phyloP scores from a whole-genome alignment of 2,113 vertebrate species.

The Haliaeetus leucogaster region DNA sequence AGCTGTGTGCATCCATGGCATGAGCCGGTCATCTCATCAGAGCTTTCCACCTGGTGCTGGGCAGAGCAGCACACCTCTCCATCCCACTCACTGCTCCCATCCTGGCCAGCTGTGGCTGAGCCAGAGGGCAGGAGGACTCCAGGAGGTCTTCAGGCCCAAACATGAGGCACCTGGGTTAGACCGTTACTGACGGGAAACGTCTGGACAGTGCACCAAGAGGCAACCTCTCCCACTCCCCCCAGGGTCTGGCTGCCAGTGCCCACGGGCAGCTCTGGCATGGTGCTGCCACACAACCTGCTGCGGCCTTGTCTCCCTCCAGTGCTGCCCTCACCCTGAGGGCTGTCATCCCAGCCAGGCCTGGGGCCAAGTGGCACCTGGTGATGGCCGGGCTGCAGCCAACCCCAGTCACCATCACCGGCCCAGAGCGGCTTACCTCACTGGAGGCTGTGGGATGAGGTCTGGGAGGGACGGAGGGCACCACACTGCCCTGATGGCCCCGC shows the following conservation, averaged over 20 bases:
- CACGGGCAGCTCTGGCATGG: not conserved
- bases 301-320: not conserved
- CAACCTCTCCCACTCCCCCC: not conserved
- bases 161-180: not conserved
- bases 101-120: not conserved
- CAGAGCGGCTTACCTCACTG: fast-evolving
- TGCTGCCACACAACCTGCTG: not conserved
- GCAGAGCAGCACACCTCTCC: not conserved
- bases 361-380: not conserved
- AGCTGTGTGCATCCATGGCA: fast-evolving
- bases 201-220: not conserved
- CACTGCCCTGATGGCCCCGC: no score
- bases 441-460: not conserved
- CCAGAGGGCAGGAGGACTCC: not conserved
- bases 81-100: not conserved
- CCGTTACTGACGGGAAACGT: fast-evolving
- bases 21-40: not conserved
- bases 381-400: fast-evolving
- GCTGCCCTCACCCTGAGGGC: not conserved
- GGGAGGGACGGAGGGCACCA: not conserved
- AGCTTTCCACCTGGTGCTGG: not conserved
- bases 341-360: not conserved
- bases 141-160: not conserved
- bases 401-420: fast-evolving
- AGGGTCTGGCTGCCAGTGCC: not conserved